Percentiles rank a stretch among this genome's conserved stretches.
These are phyloP conservation scores for Cerceris ruficornis DNA, from an alignment of 2,888 invertebrate species.

Conservation along the genomic window DNA sequence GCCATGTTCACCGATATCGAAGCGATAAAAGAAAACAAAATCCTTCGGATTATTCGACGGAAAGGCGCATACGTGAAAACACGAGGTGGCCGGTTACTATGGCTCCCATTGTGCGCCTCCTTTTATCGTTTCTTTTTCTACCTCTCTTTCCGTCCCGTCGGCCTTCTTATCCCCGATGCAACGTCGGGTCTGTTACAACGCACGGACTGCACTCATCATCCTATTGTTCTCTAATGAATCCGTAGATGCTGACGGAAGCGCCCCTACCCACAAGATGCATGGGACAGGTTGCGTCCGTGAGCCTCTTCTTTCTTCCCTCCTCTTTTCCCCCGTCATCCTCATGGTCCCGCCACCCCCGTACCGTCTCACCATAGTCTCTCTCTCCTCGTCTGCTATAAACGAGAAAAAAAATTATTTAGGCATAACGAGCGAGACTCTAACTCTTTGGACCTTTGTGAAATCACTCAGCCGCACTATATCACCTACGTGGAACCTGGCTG, in stretches of 20 bases:
- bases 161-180: constrained; percentile 52
- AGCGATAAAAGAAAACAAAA: too few relatives aligned
- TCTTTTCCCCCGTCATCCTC: constrained; percentile 51
- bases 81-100: constrained; percentile 37
- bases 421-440: constrained; percentile 62
- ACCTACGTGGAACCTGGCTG: constrained; percentile 53
- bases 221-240: constrained; percentile 81
- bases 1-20: too few relatives aligned
- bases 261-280: constrained; percentile 71
- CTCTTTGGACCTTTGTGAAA: constrained; percentile 62
- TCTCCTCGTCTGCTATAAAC: constrained; percentile 39
- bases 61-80: constrained; percentile 25
- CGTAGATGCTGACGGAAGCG: constrained; percentile 80
- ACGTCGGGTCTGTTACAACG: constrained; percentile 63
- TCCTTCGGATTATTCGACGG: not conserved
- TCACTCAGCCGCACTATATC: constrained; percentile 66
- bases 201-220: constrained; percentile 76
- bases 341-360: constrained; percentile 40
- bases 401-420: constrained; percentile 66
- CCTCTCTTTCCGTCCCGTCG: constrained; percentile 2
- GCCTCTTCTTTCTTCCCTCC: constrained; percentile 57
- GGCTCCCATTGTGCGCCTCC: constrained; percentile 35
- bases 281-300: constrained; percentile 72
- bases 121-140: constrained; percentile 7
- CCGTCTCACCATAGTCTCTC: constrained; percentile 24